Conservation (phyloP, 2,797 vertebrate genomes). For the Miichthys miiuy region DNA sequence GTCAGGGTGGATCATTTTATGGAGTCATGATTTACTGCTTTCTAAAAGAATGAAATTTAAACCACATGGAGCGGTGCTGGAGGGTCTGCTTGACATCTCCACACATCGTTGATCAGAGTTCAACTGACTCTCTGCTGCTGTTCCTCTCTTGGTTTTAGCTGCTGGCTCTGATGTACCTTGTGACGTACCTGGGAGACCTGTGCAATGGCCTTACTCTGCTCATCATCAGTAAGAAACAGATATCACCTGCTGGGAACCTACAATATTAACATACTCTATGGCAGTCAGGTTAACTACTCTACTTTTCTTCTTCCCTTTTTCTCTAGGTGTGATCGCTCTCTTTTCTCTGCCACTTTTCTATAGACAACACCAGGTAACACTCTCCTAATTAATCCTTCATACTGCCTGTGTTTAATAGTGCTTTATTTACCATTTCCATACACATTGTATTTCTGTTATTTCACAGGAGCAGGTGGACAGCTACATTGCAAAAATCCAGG, state of each 20-base stretch:
- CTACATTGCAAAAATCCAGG: constrained; percentile 84
- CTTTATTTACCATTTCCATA: constrained; percentile 1
- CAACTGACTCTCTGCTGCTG: constrained; percentile 7
- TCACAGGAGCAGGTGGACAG: constrained; percentile 88
- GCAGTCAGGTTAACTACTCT: not conserved
- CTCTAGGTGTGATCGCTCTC: constrained; percentile 88
- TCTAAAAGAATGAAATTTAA: not conserved
- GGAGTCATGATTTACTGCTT: constrained; percentile 14
- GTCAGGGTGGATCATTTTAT: constrained; percentile 9
- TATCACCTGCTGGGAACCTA: not conserved
- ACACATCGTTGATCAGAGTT: constrained; percentile 5
- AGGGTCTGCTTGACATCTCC: not conserved
- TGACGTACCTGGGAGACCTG: constrained; percentile 91
- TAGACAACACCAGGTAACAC: constrained; percentile 88
- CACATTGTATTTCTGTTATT: constrained; percentile 17
- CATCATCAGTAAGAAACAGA: constrained; percentile 86
- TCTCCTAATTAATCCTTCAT: not conserved
- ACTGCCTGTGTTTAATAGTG: too few relatives aligned
- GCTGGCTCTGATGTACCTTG: constrained; percentile 90
- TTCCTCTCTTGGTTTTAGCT: constrained; percentile 78
- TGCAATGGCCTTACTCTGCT: constrained; percentile 93
- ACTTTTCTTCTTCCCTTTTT: constrained; percentile 15
- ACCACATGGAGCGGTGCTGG: constrained; percentile 15
- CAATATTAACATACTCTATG: not conserved
- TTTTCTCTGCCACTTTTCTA: constrained; percentile 95